A percentile compares a stretch with the other conserved stretches of the same genome.
Evolutionary conservation across 2,888 invertebrate genomes (phyloP).

Genomic region (Sabatieria punctata): DNA sequence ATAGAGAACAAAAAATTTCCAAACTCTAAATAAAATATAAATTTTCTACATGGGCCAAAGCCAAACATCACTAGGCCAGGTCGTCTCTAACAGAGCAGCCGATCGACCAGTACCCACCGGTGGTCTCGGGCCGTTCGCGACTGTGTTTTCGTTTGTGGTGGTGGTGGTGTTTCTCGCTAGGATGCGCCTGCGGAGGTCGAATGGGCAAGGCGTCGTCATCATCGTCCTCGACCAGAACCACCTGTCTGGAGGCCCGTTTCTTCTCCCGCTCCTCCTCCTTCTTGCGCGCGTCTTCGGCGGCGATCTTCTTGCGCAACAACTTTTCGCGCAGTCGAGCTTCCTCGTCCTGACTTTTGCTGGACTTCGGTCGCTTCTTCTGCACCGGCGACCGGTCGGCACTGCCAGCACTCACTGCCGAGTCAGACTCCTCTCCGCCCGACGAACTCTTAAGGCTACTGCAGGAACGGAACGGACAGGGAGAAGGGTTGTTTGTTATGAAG

Average conservation of each 20-base stretch:
- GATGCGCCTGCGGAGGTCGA: conserved; percentile 3
- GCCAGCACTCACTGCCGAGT: too few species aligned
- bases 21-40: too few species aligned
- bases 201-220: conserved; percentile 5
- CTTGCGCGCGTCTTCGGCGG: background rate
- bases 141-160: background rate
- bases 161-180: background rate
- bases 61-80: too few species aligned
- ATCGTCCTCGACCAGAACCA: background rate
- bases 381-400: too few species aligned
- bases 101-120: background rate
- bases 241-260: background rate
- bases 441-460: too few species aligned
- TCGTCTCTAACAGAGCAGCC: background rate
- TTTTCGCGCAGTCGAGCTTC: conserved; percentile 5
- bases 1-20: too few species aligned
- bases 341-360: too few species aligned
- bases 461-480: too few species aligned
- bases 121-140: background rate
- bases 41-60: too few species aligned
- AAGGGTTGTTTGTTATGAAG: too few species aligned
- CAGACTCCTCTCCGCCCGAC: too few species aligned
- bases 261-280: background rate
- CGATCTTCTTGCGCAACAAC: background rate
- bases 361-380: too few species aligned